Evolutionary conservation across 2,797 vertebrate species (phyloP), one percentile per base, ranked within the genome.

Genomic region (Crossoptilon crossoptilon): DNA sequence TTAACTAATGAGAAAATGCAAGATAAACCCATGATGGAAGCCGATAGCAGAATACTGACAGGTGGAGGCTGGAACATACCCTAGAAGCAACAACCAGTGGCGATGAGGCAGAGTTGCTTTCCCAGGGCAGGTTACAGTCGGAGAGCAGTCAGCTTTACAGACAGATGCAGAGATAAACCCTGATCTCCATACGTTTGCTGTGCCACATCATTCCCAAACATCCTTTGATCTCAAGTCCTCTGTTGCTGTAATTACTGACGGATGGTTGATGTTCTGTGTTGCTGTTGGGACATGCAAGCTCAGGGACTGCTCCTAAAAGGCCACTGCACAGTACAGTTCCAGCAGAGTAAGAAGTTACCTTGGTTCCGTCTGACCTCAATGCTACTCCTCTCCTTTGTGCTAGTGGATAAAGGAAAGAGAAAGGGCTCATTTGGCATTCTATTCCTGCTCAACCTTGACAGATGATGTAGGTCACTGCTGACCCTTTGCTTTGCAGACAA

Each of bases 221-320:
- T 56, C 7, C 96, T 96, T 96, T 96, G 96, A 96, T 96, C 95
- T 95, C 5, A 19, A 94, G 51, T 70, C 90, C 69, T 78, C 73
- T 96, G 95, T 96, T 95, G 95, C 94, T 95, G 67, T 96, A 96
- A 96, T 96, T 96, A 96, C 85, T 48, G 76, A 27, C 23, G 5
- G 13, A 24, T 48, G 76, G 67, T 75, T 96, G 83, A 64, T 93
- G 91, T 31, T 55, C 27, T 55, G 53, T 31, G 27, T 73, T 92
- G 89, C 92, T 96, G 95, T 92, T 86, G 60, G 94, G 92, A 94
- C 96, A 93, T 78, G 96, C 90, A 91, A 73, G 29, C 39, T 43
- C 16, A 11, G 91, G 69, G 94, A 90, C 79, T 56, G 46, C 62
- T 96, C 95, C 95, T 93, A 91, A 91, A 86, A 43, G 95, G 91